Evolutionary conservation across 2,113 vertebrate genomes (phyloP).

Genomic region (Thalassoma bifasciatum): DNA sequence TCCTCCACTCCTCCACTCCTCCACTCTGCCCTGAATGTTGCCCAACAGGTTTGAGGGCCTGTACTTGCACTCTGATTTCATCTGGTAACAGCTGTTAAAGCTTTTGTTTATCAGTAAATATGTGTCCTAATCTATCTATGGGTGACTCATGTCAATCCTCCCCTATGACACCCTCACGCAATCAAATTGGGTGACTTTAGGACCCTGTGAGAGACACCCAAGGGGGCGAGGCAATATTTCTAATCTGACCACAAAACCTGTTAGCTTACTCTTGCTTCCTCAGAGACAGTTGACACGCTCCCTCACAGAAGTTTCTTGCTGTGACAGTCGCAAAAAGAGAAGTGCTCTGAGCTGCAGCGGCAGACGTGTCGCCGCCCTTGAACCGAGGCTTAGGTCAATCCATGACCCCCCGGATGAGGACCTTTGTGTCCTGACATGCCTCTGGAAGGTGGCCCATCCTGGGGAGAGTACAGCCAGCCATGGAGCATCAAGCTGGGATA

Average conservation of each 20-base stretch:
- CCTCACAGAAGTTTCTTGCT: conserved; percentile 65
- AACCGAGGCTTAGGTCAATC: conserved; percentile 3
- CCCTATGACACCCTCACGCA: conserved; percentile 10
- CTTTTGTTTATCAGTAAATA: conserved; percentile 4
- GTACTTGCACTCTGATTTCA: conserved; percentile 4
- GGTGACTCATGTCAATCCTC: conserved; percentile 3
- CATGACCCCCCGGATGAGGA: conserved; percentile 42
- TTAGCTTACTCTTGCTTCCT: conserved; percentile 76
- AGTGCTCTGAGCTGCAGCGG: conserved; percentile 43
- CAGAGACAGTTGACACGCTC: conserved; percentile 65
- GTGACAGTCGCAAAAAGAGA: conserved; percentile 54
- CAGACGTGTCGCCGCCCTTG: conserved; percentile 16
- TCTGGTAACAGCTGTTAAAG: conserved; percentile 28
- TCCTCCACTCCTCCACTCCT: conserved; percentile 37
- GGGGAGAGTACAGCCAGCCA: conserved; percentile 57
- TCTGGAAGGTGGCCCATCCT: conserved; percentile 41
- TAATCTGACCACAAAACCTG: conserved; percentile 83
- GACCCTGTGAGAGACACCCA: conserved; percentile 79
- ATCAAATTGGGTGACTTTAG: conserved; percentile 72
- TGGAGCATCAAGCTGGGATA: conserved; percentile 77
- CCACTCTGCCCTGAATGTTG: conserved; percentile 63
- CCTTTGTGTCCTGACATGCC: conserved; percentile 72
- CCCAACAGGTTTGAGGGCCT: conserved; percentile 63
- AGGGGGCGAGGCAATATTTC: conserved; percentile 72
- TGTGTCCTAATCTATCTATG: conserved; percentile 1